Evolutionary conservation across 2,888 invertebrate genomes (phyloP), one percentile per base, ranked within the genome.

Genomic region (Drosophila lutescens): DNA sequence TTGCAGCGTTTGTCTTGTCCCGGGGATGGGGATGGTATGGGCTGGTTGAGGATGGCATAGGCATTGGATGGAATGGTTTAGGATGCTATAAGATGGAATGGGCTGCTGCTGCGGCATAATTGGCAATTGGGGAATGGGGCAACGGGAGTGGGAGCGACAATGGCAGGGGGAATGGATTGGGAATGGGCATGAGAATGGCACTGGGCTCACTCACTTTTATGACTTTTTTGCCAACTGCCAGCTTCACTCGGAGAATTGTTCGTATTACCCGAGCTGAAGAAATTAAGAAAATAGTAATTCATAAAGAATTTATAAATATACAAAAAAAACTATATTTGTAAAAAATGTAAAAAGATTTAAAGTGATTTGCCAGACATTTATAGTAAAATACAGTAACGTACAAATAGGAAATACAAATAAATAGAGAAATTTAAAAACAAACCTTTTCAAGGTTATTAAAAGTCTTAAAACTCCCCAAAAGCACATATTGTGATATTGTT

Each of bases 91-190:
- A 49, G 49, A 34, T 20, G 17, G 49, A 34, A 49, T 49, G 47
- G 32, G 47, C 47, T 47, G 47, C 47, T 47, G 67, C 71, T 38
- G 76, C 69, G 74, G 80, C 79, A 89, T 88, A 87, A 89, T 89
- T 87, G 89, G 88, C 89, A 87, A 87, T 88, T 80, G 89, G 82
- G 76, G 81, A 79, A 81, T 75, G 82, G 84, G 82, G 81, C 80
- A 32, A 44, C 36, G 60, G 60, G 44, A 79, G 77, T 75, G 86
- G 82, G 76, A 81, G 78, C 77, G 81, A 88, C 77, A 83, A 82
- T 87, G 80, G 85, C 43, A 6, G 55, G 54, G 41, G 79, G 75
- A 46, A 46, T 36, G 26, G 44, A 44, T 44, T 44, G 41, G 17
- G 32, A 76, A 77, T 77, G 85, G 80, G 89, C 89, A 79, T 86